Evolutionary conservation across 2,113 vertebrate species (phyloP).

Genomic region (Dendropsophus ebraccatus): DNA sequence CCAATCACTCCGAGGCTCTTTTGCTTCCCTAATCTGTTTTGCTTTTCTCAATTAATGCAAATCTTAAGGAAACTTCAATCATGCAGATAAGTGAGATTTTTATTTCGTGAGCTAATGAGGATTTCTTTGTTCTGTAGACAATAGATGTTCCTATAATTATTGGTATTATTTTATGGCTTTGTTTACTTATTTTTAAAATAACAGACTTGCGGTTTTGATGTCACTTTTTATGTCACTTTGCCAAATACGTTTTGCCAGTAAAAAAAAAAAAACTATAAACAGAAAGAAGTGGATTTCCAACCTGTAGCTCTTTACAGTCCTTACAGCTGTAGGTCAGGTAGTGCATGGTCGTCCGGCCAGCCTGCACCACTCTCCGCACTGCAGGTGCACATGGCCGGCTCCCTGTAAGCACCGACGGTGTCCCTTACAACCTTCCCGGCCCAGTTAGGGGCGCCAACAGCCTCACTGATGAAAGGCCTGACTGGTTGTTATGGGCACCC

Average conservation of each 20-base stretch:
- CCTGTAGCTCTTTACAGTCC: background rate
- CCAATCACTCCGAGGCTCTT: background rate
- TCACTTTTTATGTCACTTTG: conserved; percentile 2
- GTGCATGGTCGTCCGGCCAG: no score
- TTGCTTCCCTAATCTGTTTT: background rate
- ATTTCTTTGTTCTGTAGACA: conserved; percentile 16
- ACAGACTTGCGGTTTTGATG: background rate
- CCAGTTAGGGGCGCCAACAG: no score
- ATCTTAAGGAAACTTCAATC: background rate
- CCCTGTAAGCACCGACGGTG: no score
- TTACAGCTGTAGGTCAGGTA: no score
- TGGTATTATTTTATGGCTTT: background rate
- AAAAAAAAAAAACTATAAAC: no score
- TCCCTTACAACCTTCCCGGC: no score
- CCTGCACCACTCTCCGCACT: no score
- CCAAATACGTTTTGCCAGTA: background rate
- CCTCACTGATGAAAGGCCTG: no score
- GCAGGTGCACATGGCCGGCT: no score
- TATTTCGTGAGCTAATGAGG: conserved; percentile 12
- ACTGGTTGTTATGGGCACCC: no score
- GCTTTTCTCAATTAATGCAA: background rate
- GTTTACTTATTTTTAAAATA: conserved; percentile 1
- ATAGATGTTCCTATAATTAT: background rate
- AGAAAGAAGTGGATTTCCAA: no score
- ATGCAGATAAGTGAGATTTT: background rate